Base-by-base conservation (phyloP, 1,140 invertebrate species). In the Penaeus vannamei region DNA sequence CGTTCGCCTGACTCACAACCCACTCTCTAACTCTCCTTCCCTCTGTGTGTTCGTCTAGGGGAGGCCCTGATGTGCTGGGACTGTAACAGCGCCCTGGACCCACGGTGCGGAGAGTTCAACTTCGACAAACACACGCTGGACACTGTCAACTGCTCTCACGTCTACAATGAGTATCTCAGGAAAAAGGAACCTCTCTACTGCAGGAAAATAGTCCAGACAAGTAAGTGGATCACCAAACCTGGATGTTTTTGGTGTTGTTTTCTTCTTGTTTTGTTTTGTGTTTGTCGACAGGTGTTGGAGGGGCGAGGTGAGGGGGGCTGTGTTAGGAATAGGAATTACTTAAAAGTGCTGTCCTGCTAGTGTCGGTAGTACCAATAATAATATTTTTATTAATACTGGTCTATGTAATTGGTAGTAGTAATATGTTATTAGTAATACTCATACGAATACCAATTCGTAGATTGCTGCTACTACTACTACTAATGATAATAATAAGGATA, bases 51-150 rank as follows among this genome's bases (percentile, higher is more conserved):
- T 10, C 17, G 53, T 17, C 10, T 90, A 95, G 95, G 94, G 82
- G 91, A 93, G 32, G 92, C 94, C 14, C 94, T 95, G 91, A 92
- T 93, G 90, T 98, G 97, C 92, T 98, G 97, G 92, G 95, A 97
- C 91, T 98, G 97, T 93, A 98, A 97, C 93, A 97, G 96, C 83
- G 95, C 95, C 77, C 97, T 95, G 92, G 97, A 98, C 93, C 96
- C 96, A 32, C 94, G 96, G 91, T 98, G 97, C 92, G 97, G 96
- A 4, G 96, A 97, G 92, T 96, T 96, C 4, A 23, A 85, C 64
- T 98, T 98, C 92, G 95, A 97, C 92, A 93, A 95, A 0, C 97
- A 96, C 93, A 96, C 95, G 77, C 94, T 98, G 84, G 97, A 96
- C 26, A 94, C 95, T 84, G 95, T 97, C 8, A 97, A 98, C 93